Conservation (phyloP, 2,888 invertebrate species). For the Oligia strigilis region DNA sequence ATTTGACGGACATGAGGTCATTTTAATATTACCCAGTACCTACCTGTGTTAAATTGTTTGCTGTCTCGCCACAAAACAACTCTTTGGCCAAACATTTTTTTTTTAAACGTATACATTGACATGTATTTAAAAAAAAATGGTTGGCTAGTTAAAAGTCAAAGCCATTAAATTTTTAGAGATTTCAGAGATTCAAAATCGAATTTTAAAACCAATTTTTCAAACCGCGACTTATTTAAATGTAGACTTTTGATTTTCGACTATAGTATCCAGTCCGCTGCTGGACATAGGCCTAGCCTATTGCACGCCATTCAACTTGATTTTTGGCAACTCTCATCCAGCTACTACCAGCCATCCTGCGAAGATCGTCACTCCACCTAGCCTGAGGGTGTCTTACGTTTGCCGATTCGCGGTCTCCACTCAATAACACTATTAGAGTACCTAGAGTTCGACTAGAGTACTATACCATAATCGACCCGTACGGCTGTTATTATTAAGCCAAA, state of each 20-base stretch:
- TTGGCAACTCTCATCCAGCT: background rate
- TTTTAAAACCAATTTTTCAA: background rate
- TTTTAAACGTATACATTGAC: too few species aligned
- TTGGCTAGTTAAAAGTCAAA: background rate
- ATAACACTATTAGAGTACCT: too few species aligned
- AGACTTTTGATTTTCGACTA: background rate
- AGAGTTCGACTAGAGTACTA: background rate
- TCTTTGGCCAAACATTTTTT: background rate
- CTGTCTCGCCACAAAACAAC: background rate
- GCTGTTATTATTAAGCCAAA: background rate
- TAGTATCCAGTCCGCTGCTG: background rate
- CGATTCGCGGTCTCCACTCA: too few species aligned
- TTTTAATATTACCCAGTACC: constrained; percentile 13
- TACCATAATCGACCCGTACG: background rate
- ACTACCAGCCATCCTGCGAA: background rate
- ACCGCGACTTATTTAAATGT: background rate
- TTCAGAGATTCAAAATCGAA: background rate
- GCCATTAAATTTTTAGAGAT: background rate
- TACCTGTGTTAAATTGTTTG: background rate
- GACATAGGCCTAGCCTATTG: background rate
- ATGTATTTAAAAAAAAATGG: background rate
- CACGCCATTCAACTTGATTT: background rate
- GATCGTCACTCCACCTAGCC: too few species aligned
- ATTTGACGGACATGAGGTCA: constrained; percentile 2
- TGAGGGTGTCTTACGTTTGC: too few species aligned